Conservation (phyloP, 2,797 vertebrate species). For the Acipenser ruthenus region DNA sequence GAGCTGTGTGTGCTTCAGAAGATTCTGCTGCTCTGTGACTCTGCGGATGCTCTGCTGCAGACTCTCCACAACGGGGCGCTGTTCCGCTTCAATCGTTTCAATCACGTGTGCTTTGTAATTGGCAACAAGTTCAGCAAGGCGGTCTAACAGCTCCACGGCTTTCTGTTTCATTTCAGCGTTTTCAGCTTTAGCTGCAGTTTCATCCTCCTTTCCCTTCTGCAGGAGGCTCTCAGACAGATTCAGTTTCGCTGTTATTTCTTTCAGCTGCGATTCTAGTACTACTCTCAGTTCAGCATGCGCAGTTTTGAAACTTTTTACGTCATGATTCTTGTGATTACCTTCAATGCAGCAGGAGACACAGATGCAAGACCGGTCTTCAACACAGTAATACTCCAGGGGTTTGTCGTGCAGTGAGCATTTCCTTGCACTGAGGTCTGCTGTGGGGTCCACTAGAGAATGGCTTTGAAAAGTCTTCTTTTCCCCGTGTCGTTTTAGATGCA, state of each 20-base stretch:
- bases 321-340: constrained; percentile 16
- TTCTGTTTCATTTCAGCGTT: neutral
- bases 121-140: neutral
- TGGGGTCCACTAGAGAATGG: constrained; percentile 23
- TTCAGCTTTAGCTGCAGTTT: neutral
- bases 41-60: constrained; percentile 24
- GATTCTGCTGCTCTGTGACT: constrained; percentile 31
- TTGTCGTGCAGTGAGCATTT: constrained; percentile 22
- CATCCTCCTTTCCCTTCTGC: neutral
- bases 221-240: neutral
- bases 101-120: constrained; percentile 2
- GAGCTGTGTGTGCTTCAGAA: constrained; percentile 40
- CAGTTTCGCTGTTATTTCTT: constrained; percentile 7
- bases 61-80: constrained; percentile 29
- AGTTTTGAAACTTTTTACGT: constrained; percentile 13
- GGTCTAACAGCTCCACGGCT: constrained; percentile 9
- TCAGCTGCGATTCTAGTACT: constrained; percentile 11
- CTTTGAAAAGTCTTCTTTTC: constrained; percentile 12
- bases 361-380: neutral
- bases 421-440: accelerated
- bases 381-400: constrained; percentile 19
- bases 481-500: constrained; percentile 30
- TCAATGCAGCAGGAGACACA: constrained; percentile 17
- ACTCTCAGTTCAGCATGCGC: constrained; percentile 38
- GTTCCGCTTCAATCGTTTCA: neutral